Evolutionary conservation across 2,797 vertebrate species (phyloP).

Genomic region (Limosa lapponica): DNA sequence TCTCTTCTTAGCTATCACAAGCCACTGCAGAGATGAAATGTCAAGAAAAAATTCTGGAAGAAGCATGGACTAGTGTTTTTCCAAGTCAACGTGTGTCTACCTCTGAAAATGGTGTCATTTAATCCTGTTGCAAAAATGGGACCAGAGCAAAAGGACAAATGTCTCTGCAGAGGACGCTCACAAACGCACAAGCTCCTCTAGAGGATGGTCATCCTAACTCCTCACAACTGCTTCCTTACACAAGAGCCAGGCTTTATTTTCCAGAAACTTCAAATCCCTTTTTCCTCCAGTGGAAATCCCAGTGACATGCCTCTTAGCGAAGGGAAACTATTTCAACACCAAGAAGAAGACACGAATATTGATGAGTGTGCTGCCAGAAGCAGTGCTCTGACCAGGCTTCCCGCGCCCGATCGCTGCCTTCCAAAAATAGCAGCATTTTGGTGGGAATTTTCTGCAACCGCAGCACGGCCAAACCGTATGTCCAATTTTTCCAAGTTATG

Average conservation of each 20-base stretch:
- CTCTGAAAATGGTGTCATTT: background rate
- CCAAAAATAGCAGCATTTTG: slow-evolving; percentile 24
- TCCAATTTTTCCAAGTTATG: slow-evolving; percentile 67
- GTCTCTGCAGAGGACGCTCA: background rate
- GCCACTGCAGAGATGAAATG: background rate
- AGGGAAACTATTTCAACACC: slow-evolving; percentile 13
- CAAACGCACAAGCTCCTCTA: background rate
- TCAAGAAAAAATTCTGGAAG: background rate
- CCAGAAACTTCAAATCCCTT: background rate
- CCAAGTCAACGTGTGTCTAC: background rate
- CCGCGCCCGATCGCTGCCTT: background rate
- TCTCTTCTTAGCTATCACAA: background rate
- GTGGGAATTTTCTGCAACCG: slow-evolving; percentile 70
- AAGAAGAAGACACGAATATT: background rate
- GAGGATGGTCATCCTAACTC: background rate
- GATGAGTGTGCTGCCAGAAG: background rate
- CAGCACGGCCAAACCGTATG: slow-evolving; percentile 66
- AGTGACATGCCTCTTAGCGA: background rate
- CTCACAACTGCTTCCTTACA: background rate
- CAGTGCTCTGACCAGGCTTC: background rate
- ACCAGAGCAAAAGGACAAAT: background rate
- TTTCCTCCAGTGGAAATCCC: slow-evolving; percentile 7
- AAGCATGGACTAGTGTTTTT: background rate
- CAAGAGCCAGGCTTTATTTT: background rate
- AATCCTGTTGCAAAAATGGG: background rate